Evolutionary conservation across 2,888 invertebrate genomes (phyloP).

Genomic region (Oeneis ivallda): DNA sequence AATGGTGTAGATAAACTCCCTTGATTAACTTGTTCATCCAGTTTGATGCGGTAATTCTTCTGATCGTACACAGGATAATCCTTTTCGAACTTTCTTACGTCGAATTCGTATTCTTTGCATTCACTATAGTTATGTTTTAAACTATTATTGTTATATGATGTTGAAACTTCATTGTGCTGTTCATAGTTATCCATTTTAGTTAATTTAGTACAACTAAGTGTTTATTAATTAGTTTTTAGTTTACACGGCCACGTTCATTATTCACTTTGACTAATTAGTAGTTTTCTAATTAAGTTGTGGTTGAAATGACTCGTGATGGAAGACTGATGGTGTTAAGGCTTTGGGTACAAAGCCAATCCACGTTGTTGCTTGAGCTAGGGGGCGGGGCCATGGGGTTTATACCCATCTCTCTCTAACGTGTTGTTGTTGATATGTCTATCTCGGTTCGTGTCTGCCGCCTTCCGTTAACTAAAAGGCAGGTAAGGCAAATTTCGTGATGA

Average conservation of each 20-base stretch:
- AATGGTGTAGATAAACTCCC: conserved; percentile 65
- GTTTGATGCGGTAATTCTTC: conserved; percentile 54
- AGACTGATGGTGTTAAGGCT: conserved; percentile 73
- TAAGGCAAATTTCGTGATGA: not conserved
- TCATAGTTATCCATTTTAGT: conserved; percentile 65
- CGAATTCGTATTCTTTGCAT: conserved; percentile 60
- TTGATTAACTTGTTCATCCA: conserved; percentile 52
- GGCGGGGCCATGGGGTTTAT: conserved; percentile 60
- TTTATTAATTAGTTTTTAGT: conserved; percentile 6
- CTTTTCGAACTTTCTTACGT: conserved; percentile 51
- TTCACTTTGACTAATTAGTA: conserved; percentile 32
- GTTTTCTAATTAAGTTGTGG: conserved; percentile 61
- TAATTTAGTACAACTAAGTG: not conserved
- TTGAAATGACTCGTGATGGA: conserved; percentile 63
- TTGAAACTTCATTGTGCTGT: conserved; percentile 68
- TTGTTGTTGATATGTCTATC: conserved; percentile 41
- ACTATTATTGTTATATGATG: conserved; percentile 64
- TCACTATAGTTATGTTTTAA: conserved; percentile 62
- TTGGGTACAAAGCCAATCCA: conserved; percentile 68
- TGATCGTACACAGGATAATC: conserved; percentile 45
- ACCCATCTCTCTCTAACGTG: conserved; percentile 46
- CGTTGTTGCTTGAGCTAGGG: conserved; percentile 51
- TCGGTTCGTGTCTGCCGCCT: conserved; percentile 53
- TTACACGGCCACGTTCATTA: conserved; percentile 48
- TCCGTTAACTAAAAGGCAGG: conserved; percentile 29